Evolutionary conservation across 2,888 invertebrate species (phyloP), one percentile per base, ranked within the genome.

Genomic region (Lacanobia wlatinum): DNA sequence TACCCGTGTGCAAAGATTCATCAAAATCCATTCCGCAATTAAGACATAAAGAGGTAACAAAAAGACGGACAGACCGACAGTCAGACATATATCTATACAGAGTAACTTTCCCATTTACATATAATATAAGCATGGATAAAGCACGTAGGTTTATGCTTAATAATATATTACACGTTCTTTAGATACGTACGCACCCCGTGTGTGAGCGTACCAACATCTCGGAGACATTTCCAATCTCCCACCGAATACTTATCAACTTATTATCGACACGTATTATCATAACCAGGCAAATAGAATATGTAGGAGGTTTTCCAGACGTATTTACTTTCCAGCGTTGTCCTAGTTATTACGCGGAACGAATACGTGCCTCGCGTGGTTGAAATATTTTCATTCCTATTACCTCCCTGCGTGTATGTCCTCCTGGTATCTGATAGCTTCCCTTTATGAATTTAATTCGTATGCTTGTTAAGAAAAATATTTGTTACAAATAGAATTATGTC

Each of bases 321-420:
- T 82, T 87, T 87, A 84, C 82, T 83, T 84, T 81, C 72, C 71
- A 72, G 64, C 78, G 85, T 81, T 86, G 88, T 86, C 83, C 84
- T 79, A 84, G 86, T 87, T 87, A 85, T 83, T 84, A 84, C 79
- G 76, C 76, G 79, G 83, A 80, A 85, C 73, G 80, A 68, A 71
- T 80, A 90, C 89, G 89, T 89, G 90, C 82, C 82, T 77, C 21
- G 86, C 70, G 80, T 88, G 69, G 76, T 76, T 73, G 72, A 84
- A 76, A 76, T 82, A 73, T 77, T 68, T 80, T 83, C 75, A 66
- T 77, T 76, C 71, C 76, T 82, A 80, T 81, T 84, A 84, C 82
- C 80, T 84, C 60, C 74, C 78, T 64, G 73, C 71, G 76, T 78
- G 74, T 80, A 21, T 72, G 72, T 61, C 23, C 23, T 66, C 71